phyloP scores from a whole-genome alignment of 2,113 vertebrate species.

The Cheirogaleus medius region DNA sequence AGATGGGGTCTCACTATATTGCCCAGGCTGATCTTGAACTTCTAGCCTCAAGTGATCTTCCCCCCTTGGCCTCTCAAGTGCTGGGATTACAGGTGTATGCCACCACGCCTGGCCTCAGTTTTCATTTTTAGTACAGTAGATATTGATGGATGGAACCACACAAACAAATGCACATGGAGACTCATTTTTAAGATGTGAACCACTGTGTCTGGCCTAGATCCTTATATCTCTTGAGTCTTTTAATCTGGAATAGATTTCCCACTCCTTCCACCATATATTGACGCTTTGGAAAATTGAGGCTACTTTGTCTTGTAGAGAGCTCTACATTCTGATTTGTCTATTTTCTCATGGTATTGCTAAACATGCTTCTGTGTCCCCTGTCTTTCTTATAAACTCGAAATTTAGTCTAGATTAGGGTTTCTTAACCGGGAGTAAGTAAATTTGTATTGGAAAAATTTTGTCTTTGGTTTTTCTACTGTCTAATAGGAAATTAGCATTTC shows the following conservation, averaged over 20 bases:
- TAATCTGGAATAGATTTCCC: not conserved
- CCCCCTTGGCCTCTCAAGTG: no score
- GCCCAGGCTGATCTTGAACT: no score
- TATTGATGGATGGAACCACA: no score
- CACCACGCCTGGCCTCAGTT: no score
- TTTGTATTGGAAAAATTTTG: constrained; percentile 20
- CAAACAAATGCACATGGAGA: no score
- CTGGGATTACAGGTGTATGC: no score
- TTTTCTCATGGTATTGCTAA: not conserved
- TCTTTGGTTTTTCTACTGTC: not conserved
- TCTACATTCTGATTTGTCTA: not conserved
- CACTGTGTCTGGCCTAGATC: not conserved
- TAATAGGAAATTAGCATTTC: constrained; percentile 31
- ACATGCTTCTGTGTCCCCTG: not conserved
- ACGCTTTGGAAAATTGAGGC: not conserved
- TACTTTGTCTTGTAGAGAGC: not conserved
- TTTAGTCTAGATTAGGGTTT: not conserved
- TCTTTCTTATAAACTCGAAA: not conserved
- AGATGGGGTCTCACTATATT: no score
- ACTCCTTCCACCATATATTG: not conserved
- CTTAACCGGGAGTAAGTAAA: not conserved
- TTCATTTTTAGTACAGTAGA: no score
- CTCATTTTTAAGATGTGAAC: no score
- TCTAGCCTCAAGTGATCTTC: no score
- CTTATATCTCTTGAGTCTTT: not conserved